Evolutionary conservation across 2,888 invertebrate species (phyloP).

Genomic region (Lycophotia porphyrea): DNA sequence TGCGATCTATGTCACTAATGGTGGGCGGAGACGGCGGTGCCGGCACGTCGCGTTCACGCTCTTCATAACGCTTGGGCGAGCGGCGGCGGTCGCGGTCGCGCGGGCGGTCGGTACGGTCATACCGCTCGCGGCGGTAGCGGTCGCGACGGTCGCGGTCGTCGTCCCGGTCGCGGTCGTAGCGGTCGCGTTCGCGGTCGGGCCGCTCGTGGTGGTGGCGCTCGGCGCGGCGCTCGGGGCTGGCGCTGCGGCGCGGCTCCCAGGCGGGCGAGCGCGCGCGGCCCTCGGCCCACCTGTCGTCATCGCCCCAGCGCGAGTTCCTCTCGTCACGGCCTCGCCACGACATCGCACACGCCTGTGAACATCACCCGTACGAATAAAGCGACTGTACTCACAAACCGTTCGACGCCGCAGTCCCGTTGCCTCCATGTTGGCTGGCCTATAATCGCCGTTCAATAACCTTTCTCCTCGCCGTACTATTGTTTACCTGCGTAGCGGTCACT

Average conservation of each 20-base stretch:
- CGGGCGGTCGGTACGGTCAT: constrained; percentile 59
- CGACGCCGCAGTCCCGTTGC: constrained; percentile 65
- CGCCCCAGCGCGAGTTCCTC: constrained; percentile 81
- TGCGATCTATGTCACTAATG: constrained; percentile 73
- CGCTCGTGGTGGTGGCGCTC: constrained; percentile 65
- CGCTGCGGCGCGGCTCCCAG: constrained; percentile 82
- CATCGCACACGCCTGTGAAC: constrained; percentile 86
- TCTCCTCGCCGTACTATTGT: constrained; percentile 73
- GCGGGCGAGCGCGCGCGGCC: constrained; percentile 79
- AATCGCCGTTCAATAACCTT: constrained; percentile 78
- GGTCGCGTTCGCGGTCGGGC: constrained; percentile 70
- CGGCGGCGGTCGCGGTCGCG: constrained; percentile 71
- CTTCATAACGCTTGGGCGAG: constrained; percentile 66
- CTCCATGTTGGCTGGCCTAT: constrained; percentile 73
- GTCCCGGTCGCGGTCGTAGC: constrained; percentile 60
- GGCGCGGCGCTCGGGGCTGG: constrained; percentile 73
- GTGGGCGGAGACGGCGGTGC: constrained; percentile 82
- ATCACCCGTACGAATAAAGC: constrained; percentile 82
- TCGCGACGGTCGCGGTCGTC: constrained; percentile 62
- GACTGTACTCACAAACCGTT: constrained; percentile 77
- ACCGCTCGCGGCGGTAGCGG: constrained; percentile 64
- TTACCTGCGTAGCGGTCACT: constrained; percentile 79
- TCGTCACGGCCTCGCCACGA: constrained; percentile 86
- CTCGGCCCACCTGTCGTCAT: constrained; percentile 68
- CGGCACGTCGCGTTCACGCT: constrained; percentile 79